Percentiles rank a stretch among this genome's conserved stretches.
Evolutionary conservation across 92 coral and sea anemone species (phyloP).

Genomic region (Ricordea florida): DNA sequence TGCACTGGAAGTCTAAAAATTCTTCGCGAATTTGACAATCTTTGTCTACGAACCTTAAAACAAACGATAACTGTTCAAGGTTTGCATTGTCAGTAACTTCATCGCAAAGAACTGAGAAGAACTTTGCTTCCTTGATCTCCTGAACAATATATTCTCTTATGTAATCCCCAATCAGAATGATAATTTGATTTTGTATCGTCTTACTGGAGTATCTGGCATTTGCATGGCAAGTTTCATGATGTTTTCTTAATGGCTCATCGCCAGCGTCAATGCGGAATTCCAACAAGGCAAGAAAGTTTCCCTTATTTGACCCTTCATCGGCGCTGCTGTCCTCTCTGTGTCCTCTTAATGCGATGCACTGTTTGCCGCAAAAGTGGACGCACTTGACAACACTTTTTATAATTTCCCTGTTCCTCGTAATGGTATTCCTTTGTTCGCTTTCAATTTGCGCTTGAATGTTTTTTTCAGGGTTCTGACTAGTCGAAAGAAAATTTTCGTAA

Average conservation of each 20-base stretch:
- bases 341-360: conserved; percentile 41
- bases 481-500: too few relatives aligned
- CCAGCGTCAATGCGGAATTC: conserved; percentile 35
- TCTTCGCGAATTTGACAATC: conserved; percentile 45
- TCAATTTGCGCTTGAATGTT: too few relatives aligned
- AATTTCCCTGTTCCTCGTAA: conserved; percentile 16
- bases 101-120: conserved; percentile 51
- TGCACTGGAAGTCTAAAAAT: conserved; percentile 37
- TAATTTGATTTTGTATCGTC: conserved; percentile 33
- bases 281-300: conserved; percentile 40
- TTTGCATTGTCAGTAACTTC: conserved; percentile 57
- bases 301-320: conserved; percentile 25
- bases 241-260: conserved; percentile 12
- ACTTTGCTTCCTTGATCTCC: conserved; percentile 30
- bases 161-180: conserved; percentile 23
- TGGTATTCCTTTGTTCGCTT: too few relatives aligned
- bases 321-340: conserved; percentile 38
- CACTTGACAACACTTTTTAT: conserved; percentile 26
- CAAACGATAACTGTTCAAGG: conserved; percentile 46
- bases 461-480: too few relatives aligned
- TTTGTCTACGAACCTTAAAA: conserved; percentile 40
- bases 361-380: conserved; percentile 43
- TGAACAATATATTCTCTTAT: conserved; percentile 8
- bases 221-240: not conserved
- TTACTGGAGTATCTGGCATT: conserved; percentile 22